Percentiles rank a stretch among this genome's conserved stretches.
Evolutionary conservation across 2,888 invertebrate genomes (phyloP).

Genomic region (Epinotia bilunana): DNA sequence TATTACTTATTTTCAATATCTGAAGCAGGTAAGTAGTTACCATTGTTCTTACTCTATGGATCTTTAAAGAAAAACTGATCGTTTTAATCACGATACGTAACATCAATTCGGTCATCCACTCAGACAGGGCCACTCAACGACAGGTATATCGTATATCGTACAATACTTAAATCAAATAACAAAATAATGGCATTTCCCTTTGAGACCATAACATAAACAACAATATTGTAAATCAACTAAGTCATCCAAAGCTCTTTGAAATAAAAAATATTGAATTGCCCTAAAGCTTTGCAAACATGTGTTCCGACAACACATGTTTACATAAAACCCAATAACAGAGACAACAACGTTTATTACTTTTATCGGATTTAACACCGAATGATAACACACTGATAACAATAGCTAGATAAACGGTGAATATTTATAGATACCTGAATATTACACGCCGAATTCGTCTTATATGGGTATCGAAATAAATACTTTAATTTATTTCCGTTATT

Average conservation of each 20-base stretch:
- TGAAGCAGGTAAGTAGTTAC: too few relatives aligned
- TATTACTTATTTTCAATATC: too few relatives aligned
- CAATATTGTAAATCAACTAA: not conserved
- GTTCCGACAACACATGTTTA: slow-evolving; percentile 12
- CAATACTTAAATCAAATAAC: not conserved
- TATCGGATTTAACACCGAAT: slow-evolving; percentile 12
- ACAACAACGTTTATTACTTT: slow-evolving; percentile 14
- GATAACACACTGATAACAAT: slow-evolving; percentile 20
- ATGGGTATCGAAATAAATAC: not conserved
- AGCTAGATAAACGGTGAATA: slow-evolving; percentile 19
- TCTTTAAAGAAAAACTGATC: too few relatives aligned
- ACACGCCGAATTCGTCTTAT: not conserved
- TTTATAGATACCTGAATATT: not conserved
- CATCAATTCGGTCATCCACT: not conserved
- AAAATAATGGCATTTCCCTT: not conserved
- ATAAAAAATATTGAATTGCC: slow-evolving; percentile 5
- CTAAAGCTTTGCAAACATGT: slow-evolving; percentile 13
- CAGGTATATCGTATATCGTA: not conserved
- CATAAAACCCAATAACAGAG: slow-evolving; percentile 23
- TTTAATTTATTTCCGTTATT: too few relatives aligned
- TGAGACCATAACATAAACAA: not conserved
- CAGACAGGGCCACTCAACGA: not conserved
- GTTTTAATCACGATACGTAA: too few relatives aligned
- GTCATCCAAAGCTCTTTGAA: not conserved
- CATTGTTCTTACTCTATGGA: too few relatives aligned